phyloP scores from a whole-genome alignment of 2,113 vertebrate genomes.

The Pundamilia nyererei region DNA sequence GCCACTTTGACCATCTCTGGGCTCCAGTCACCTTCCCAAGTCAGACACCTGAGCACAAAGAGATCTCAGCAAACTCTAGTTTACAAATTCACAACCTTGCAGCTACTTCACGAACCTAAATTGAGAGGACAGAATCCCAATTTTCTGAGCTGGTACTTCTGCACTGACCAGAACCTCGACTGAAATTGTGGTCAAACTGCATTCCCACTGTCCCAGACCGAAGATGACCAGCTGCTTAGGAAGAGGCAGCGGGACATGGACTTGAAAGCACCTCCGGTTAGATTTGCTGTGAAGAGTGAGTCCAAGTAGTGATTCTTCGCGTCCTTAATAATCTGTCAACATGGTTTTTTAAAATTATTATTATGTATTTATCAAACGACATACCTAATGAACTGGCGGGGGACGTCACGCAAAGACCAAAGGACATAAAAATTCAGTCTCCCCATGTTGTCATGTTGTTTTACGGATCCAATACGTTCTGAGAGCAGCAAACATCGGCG shows the following conservation, averaged over 20 bases:
- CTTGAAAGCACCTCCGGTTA: constrained; percentile 72
- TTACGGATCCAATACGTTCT: neutral
- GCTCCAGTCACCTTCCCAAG: constrained; percentile 82
- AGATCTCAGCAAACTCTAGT: neutral
- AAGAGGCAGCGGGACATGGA: constrained; percentile 76
- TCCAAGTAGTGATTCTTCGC: neutral
- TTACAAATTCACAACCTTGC: neutral
- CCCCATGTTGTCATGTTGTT: constrained; percentile 61
- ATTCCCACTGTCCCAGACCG: constrained; percentile 79
- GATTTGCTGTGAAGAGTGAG: constrained; percentile 64
- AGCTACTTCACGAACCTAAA: constrained; percentile 56
- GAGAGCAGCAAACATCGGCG: rapidly evolving
- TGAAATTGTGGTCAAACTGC: constrained; percentile 34
- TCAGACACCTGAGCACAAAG: constrained; percentile 71
- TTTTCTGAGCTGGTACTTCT: constrained; percentile 51
- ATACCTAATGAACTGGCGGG: constrained; percentile 75
- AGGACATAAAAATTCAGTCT: constrained; percentile 72
- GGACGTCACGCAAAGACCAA: constrained; percentile 74
- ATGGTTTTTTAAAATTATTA: neutral
- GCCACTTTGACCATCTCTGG: constrained; percentile 68
- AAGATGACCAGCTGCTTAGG: constrained; percentile 81
- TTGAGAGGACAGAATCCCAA: constrained; percentile 72
- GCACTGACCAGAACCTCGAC: constrained; percentile 73
- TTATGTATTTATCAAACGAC: neutral
- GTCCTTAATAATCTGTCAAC: neutral